Percentiles rank a stretch among this genome's conserved stretches.
Conservation (phyloP, 2,888 invertebrate species). For the Penaeus monodon region DNA sequence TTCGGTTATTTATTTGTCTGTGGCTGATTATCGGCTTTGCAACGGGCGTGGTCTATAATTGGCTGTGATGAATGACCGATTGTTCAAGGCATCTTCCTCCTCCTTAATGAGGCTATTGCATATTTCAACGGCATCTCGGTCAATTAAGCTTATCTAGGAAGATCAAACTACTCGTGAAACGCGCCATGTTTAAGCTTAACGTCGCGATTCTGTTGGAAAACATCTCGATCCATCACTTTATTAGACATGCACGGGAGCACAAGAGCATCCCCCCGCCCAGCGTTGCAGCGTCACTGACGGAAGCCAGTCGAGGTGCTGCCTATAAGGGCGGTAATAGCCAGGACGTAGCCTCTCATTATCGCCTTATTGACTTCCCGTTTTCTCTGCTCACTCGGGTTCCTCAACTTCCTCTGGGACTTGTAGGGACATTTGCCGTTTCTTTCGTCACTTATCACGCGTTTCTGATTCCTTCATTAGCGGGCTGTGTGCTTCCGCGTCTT, state of each 20-base stretch:
- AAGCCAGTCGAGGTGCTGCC: conserved; percentile 29
- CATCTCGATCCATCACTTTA: background rate
- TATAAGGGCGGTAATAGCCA: conserved; percentile 34
- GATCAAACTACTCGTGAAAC: conserved; percentile 10
- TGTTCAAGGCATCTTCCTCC: background rate
- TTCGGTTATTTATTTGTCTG: background rate
- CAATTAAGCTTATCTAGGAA: background rate
- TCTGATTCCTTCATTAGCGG: background rate
- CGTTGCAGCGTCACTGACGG: conserved; percentile 3
- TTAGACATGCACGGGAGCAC: conserved; percentile 10
- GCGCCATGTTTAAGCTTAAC: background rate
- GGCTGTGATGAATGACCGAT: no score
- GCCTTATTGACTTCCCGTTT: conserved; percentile 41
- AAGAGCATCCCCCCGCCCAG: background rate
- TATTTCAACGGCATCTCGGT: background rate
- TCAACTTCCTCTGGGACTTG: background rate
- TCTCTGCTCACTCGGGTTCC: conserved; percentile 26
- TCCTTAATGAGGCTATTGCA: background rate
- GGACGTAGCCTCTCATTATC: conserved; percentile 40
- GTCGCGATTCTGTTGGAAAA: background rate
- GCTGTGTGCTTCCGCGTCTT: no score
- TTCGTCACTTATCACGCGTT: background rate
- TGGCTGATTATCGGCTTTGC: no score
- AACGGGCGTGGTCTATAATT: no score
- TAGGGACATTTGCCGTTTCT: conserved; percentile 1